phyloP scores from a whole-genome alignment of 2,113 vertebrate genomes.

The Xiphophorus hellerii region DNA sequence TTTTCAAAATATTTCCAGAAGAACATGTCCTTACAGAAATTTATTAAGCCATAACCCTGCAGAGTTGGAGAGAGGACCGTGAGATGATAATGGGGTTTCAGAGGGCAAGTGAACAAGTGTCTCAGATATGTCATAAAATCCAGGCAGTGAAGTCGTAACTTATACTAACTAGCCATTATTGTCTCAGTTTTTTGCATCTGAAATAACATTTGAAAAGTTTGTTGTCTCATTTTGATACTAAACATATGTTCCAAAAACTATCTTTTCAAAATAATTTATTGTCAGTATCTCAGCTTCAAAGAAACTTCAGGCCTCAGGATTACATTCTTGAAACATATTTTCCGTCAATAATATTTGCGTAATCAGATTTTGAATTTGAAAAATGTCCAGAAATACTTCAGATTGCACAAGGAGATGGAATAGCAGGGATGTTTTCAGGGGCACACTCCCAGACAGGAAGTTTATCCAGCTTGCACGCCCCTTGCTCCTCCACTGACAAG shows the following conservation, averaged over 20 bases:
- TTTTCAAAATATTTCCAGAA: too few species aligned
- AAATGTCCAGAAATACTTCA: conserved; percentile 62
- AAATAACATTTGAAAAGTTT: too few species aligned
- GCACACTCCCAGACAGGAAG: conserved; percentile 78
- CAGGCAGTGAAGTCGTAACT: too few species aligned
- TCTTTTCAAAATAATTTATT: conserved; percentile 3
- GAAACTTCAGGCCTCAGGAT: conserved; percentile 18
- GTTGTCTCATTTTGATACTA: too few species aligned
- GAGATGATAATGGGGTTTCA: too few species aligned
- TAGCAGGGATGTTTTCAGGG: conserved; percentile 48
- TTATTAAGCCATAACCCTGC: too few species aligned
- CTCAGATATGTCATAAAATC: too few species aligned
- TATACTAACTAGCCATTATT: too few species aligned
- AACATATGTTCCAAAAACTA: background rate
- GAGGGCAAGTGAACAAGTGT: too few species aligned
- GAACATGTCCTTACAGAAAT: too few species aligned
- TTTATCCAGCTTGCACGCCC: conserved; percentile 79
- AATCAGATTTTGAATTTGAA: conserved; percentile 48
- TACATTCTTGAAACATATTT: conserved; percentile 29
- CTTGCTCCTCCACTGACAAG: conserved; percentile 62
- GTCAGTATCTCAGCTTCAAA: conserved; percentile 1
- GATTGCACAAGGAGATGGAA: conserved; percentile 57
- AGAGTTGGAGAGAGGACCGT: too few species aligned
- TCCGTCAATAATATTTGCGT: conserved; percentile 35
- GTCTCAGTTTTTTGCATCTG: too few species aligned